Evolutionary conservation across 2,797 vertebrate species (phyloP).

Genomic region (Chloroceryle amazona): DNA sequence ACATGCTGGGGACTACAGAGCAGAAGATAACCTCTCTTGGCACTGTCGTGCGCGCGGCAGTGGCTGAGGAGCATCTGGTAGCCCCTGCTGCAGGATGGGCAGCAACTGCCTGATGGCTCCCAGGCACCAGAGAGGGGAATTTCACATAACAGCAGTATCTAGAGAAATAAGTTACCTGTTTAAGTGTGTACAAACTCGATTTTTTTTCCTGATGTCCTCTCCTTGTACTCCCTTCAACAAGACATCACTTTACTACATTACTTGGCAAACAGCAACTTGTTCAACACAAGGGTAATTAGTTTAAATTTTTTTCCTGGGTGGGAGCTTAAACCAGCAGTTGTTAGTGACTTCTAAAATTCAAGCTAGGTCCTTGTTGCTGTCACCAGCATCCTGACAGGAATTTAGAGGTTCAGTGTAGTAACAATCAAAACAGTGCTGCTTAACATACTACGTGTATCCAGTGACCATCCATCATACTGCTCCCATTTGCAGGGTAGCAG

Average conservation of each 20-base stretch:
- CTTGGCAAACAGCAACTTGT: background rate
- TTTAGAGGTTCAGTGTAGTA: background rate
- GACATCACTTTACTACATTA: accelerated
- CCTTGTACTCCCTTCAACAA: background rate
- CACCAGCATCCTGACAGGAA: background rate
- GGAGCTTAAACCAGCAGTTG: background rate
- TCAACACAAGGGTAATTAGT: background rate
- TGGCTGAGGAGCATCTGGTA: accelerated
- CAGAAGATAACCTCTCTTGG: background rate
- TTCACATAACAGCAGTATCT: background rate
- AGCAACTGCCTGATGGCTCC: background rate
- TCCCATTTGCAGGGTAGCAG: background rate
- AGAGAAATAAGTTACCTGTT: background rate
- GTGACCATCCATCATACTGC: background rate
- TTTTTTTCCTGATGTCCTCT: background rate
- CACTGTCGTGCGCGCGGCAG: accelerated
- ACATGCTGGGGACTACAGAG: background rate
- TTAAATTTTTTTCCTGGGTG: background rate
- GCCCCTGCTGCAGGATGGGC: background rate
- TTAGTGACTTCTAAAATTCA: background rate
- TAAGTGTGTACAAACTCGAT: background rate
- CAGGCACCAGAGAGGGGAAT: accelerated
- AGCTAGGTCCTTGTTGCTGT: background rate
- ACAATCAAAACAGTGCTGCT: background rate
- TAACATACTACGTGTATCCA: accelerated